Evolutionary conservation across 2,113 vertebrate genomes (phyloP), one percentile per base, ranked within the genome.

Genomic region (Emydura subglobosa): DNA sequence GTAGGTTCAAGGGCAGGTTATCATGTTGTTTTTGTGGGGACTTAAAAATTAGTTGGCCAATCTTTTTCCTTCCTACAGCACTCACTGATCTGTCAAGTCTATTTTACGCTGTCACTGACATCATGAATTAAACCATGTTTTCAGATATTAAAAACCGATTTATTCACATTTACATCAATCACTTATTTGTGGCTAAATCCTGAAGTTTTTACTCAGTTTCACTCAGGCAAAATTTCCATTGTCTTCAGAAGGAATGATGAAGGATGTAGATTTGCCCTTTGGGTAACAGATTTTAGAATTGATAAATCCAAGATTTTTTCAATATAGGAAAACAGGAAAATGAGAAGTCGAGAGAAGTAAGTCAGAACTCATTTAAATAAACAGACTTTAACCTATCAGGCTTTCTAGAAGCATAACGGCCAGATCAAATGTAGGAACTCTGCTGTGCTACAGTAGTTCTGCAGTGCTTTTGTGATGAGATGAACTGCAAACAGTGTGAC

Each of bases 211-310:
- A 47, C 3, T 83, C 31, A 31, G 54, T n/a, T 94, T 39, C 50
- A 47, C 6, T 2, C 54, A 53, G 54, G 19, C 81, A 68, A 89
- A 95, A 83, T 59, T 82, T n/a, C 31, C 57, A 24, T 54, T 68
- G 88, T 85, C 68, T 47, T 79, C 76, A 16, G 68, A 93, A 95
- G 86, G 87, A 81, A 87, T 91, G 47, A 83, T 88, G 51, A 86
- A 87, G 88, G 59, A 42, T 83, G 21, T 42, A 92, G 74, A 39
- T 39, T 39, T 39, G 79, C 94, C 59, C 11, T 0, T 34, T 31
- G 86, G 50, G 49, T 86, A 93, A 86, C 0, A 93, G 29, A 54
- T 83, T 49, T 81, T 91, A 85, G 76, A 90, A 91, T 19, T 85
- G 31, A 44, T 85, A 76, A 0, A 1, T 12, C 50, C 68, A 85